These are phyloP conservation scores for Entomobrya multifasciata DNA, from an alignment of 2,888 invertebrate species.

Conservation along the genomic window DNA sequence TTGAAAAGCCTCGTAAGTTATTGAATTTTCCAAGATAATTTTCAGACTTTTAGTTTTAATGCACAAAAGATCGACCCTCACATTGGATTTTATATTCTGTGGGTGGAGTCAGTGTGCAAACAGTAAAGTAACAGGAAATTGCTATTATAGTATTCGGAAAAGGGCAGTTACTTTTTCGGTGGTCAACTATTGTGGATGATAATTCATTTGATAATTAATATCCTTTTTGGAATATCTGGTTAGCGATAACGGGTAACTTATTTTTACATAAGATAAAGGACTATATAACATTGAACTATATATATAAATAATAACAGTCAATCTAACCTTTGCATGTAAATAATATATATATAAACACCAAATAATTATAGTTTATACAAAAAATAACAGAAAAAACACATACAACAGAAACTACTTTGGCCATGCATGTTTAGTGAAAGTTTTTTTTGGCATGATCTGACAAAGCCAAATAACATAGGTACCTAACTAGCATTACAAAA, in stretches of 20 bases:
- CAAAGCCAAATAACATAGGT: neutral
- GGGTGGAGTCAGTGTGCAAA: neutral
- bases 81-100: neutral
- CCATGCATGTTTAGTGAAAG: neutral
- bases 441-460: too few species aligned
- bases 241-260: too few species aligned
- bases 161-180: too few species aligned
- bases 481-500: neutral
- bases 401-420: neutral
- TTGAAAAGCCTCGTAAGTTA: neutral
- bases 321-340: constrained; percentile 57
- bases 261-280: too few species aligned
- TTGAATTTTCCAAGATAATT: neutral
- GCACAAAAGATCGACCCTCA: constrained; percentile 8
- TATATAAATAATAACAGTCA: too few species aligned
- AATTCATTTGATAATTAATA: constrained; percentile 49
- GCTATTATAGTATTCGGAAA: constrained; percentile 1
- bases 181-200: neutral
- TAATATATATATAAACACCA: neutral
- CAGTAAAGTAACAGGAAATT: neutral
- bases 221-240: constrained; percentile 14
- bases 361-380: constrained; percentile 19
- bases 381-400: constrained; percentile 3
- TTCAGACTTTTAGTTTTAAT: neutral
- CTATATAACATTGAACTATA: too few species aligned